Evolutionary conservation across 2,797 vertebrate genomes (phyloP).

Genomic region (Halcyon smyrnensis): DNA sequence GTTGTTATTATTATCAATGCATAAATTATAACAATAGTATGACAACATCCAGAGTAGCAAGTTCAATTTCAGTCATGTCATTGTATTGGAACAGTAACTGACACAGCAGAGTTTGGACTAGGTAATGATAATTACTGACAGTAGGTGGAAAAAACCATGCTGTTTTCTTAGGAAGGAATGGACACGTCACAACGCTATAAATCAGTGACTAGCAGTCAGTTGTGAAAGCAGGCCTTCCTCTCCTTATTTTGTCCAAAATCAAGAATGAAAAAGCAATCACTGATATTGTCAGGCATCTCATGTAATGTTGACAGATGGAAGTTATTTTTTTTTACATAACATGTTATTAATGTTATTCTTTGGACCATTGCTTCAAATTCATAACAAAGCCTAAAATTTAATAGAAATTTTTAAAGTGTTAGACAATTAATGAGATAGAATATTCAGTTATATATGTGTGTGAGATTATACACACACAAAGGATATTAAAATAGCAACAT

Average conservation of each 20-base stretch:
- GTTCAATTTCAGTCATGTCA: background rate
- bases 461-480: background rate
- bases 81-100: background rate
- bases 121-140: background rate
- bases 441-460: background rate
- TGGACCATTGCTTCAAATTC: background rate
- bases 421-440: background rate
- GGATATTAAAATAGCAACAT: background rate
- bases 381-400: background rate
- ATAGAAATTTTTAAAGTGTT: background rate
- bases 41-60: background rate
- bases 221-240: background rate
- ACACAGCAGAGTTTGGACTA: background rate
- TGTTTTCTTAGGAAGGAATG: background rate
- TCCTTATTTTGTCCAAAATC: background rate
- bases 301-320: background rate
- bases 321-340: background rate
- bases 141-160: background rate
- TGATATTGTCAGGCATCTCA: background rate
- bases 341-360: background rate
- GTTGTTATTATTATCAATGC: background rate
- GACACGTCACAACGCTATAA: background rate
- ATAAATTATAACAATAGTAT: background rate
- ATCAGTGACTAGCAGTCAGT: background rate
- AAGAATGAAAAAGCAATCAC: background rate